A percentile compares a stretch with the other conserved stretches of the same genome.
Evolutionary conservation across 2,113 vertebrate genomes (phyloP).

Genomic region (Toxotes chatareus): DNA sequence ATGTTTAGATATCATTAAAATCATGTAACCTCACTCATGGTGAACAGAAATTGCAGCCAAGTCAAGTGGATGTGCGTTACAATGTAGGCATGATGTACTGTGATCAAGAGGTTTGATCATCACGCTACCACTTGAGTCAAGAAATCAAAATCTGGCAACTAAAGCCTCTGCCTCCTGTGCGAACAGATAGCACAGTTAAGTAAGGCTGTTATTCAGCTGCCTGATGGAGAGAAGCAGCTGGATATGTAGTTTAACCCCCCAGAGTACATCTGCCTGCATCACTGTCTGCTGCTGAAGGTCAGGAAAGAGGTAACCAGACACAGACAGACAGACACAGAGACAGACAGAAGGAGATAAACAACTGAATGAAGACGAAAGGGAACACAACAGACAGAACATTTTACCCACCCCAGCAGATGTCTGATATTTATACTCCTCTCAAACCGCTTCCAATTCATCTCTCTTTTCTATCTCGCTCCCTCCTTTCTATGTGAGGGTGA

Average conservation of each 20-base stretch:
- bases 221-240: conserved; percentile 45
- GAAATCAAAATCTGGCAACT: conserved; percentile 4
- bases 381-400: neutral
- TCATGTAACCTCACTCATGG: neutral
- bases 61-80: neutral
- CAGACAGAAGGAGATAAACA: neutral
- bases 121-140: neutral
- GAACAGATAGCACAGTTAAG: neutral
- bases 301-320: conserved; percentile 30
- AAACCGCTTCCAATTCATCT: neutral
- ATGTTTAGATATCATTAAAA: neutral
- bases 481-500: neutral
- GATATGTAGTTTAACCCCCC: conserved; percentile 41
- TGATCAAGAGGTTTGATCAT: neutral
- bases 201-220: conserved; percentile 3
- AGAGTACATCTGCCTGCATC: conserved; percentile 38
- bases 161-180: neutral
- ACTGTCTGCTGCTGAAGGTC: conserved; percentile 52
- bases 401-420: conserved; percentile 3
- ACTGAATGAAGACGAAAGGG: neutral
- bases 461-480: neutral
- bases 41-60: neutral
- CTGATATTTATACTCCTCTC: neutral
- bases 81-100: neutral
- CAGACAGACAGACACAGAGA: neutral